A percentile compares a stretch with the other conserved stretches of the same genome.
Evolutionary conservation across 1,140 invertebrate genomes (phyloP).

Genomic region (Drosophila pseudoananassae): DNA sequence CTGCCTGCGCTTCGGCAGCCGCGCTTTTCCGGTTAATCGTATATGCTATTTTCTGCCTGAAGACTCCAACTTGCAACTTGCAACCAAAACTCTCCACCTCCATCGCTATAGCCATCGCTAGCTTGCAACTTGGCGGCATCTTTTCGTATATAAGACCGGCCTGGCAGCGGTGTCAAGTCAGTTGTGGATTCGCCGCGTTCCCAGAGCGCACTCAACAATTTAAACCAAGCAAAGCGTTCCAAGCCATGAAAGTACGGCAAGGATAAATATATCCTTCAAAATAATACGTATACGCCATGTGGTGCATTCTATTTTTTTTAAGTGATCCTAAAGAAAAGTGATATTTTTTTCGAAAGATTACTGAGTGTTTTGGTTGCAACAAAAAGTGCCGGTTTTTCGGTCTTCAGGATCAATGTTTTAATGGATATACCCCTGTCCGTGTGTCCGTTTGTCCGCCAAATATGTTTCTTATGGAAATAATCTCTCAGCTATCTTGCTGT

Average conservation of each 20-base stretch:
- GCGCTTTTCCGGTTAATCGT: conserved; percentile 51
- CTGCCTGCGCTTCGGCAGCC: conserved; percentile 13
- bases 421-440: not conserved
- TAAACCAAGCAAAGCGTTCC: conserved; percentile 38
- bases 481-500: no score
- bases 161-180: conserved; percentile 61
- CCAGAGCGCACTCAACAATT: conserved; percentile 29
- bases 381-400: not conserved
- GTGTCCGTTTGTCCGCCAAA: conserved; percentile 8
- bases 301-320: conserved; percentile 3
- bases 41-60: not conserved
- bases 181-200: conserved; percentile 62
- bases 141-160: conserved; percentile 56
- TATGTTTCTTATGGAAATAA: not conserved
- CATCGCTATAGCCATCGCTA: no score
- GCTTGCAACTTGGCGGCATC: not conserved
- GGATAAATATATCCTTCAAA: not conserved
- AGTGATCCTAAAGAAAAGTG: conserved; percentile 4
- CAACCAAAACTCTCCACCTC: not conserved
- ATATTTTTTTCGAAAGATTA: not conserved
- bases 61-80: not conserved
- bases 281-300: conserved; percentile 38
- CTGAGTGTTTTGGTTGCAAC: not conserved
- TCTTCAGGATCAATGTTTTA: not conserved
- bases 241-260: conserved; percentile 69